Evolutionary conservation across 2,888 invertebrate genomes (phyloP).

Genomic region (Oxycera nigricornis): DNA sequence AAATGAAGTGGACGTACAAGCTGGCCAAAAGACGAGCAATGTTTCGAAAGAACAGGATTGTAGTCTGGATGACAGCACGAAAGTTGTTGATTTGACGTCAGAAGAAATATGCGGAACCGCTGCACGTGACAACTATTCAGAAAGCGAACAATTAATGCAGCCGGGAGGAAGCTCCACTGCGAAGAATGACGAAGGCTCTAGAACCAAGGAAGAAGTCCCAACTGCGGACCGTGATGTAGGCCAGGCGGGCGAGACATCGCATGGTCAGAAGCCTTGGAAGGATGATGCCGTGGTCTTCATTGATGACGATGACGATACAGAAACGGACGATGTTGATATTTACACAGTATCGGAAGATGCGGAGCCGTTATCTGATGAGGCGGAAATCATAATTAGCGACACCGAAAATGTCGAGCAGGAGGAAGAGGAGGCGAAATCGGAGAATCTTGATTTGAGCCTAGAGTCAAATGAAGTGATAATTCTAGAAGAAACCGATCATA

Average conservation of each 20-base stretch:
- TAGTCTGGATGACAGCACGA: not conserved
- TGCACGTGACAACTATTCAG: not conserved
- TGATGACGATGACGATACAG: not conserved
- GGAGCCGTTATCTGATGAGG: not conserved
- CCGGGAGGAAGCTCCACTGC: not conserved
- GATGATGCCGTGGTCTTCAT: too few species aligned
- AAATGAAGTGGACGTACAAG: conserved; percentile 48
- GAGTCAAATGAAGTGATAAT: conserved; percentile 55
- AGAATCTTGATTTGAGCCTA: conserved; percentile 51
- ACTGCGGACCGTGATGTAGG: too few species aligned
- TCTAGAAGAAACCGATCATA: conserved; percentile 54
- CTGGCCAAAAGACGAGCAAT: not conserved
- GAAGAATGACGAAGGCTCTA: too few species aligned
- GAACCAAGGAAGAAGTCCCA: too few species aligned
- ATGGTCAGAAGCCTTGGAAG: too few species aligned
- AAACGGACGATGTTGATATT: not conserved
- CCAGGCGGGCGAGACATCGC: too few species aligned
- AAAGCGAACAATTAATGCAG: not conserved
- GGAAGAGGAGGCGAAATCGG: conserved; percentile 49
- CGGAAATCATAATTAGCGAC: not conserved
- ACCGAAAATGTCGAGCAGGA: conserved; percentile 44
- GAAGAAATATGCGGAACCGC: not conserved
- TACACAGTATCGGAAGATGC: not conserved
- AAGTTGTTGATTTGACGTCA: not conserved
- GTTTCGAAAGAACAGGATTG: not conserved